Base-by-base conservation (phyloP, 1,140 invertebrate genomes). In the Caenorhabditis latens region DNA sequence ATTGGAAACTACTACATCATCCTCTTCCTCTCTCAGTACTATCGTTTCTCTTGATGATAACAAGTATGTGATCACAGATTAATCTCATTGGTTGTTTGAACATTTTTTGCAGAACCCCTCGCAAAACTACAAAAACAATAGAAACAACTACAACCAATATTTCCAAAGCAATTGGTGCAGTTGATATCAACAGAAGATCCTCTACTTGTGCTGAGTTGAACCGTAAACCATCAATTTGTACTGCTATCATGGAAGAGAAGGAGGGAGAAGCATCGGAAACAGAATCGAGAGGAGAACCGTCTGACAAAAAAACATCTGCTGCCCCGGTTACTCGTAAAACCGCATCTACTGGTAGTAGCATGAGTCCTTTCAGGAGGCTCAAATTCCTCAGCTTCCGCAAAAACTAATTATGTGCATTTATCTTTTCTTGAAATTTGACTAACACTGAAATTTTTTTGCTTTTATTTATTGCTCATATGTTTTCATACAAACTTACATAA, bases 341-440 rank as follows among this genome's bases (percentile, higher is more conserved):
- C 50, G 71, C 71, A 50, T 79, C 71, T 4, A 79, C 71, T 53
- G 71, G 71, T 21, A 79, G 71, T 11, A 48, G 46, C 40, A 79
- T 79, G 71, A 79, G 71, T n/a, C 71, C 71, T 2, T 79, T 79
- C 71, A 79, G 71, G 50, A 79, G 71, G 32, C 46, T 79, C 8
- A 79, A 79, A n/a, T 79, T 79, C 46, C 46, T 79, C n/a, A 50
- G 46, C n/a, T 79, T 79, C 71, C 14, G 71, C 11, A 79, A 79
- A 79, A 43, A 50, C 13, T 63, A 40, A 63, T 53, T 53, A 8
- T 32, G 2, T 2, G 2, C 0, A 32, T 32, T 32, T 32, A 32
- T 32, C 32, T 32, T 32, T 32, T 32, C 32, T 32, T 32, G 2
- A 32, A 32, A 32, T 32, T 32, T 0, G 2, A 32, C 32, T 32